Evolutionary conservation across 2,888 invertebrate species (phyloP), one percentile per base, ranked within the genome.

Genomic region (Nephrotoma guestfalica): DNA sequence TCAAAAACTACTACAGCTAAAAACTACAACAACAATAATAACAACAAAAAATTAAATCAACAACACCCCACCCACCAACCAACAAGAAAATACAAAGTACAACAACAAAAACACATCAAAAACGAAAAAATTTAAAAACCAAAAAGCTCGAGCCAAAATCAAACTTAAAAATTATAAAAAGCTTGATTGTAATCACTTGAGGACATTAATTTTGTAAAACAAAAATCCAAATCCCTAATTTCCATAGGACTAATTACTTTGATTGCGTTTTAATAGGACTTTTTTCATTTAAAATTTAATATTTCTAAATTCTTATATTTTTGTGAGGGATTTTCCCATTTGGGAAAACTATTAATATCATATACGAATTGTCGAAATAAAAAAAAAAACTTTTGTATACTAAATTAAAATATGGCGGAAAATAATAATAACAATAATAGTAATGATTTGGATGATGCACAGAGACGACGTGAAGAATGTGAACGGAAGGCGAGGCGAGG

Each of bases 391-490:
- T 57, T 71, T 71, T 15, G 18, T n/a, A 30, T 30, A 71, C 30
- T 71, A 9, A 71, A 71, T 30, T 30, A 71, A 18, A 71, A 71
- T 9, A 71, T 71, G 71, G 71, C 71, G 71, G 71, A 71, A 71
- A 71, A 71, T 71, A 71, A 18, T 71, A 71, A 30, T 71, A 71
- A 18, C 71, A 71, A 1, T 71, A 30, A 30, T 71, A 30, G 30
- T 71, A 30, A 30, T 71, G 71, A 71, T 71, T 71, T 71, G 71
- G 71, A 71, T 30, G 91, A 92, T 90, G 90, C 91, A 88, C 91
- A 95, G 95, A 93, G 94, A 88, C 93, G 97, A 87, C 93, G 97
- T 87, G 97, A 97, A 94, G 97, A 97, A 96, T 97, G 97, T 95
- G 97, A 97, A 93, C 94, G 97, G 89, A 97, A 97, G 90, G 97